Conservation (phyloP, 2,797 vertebrate species). For the Gorsachius magnificus region DNA sequence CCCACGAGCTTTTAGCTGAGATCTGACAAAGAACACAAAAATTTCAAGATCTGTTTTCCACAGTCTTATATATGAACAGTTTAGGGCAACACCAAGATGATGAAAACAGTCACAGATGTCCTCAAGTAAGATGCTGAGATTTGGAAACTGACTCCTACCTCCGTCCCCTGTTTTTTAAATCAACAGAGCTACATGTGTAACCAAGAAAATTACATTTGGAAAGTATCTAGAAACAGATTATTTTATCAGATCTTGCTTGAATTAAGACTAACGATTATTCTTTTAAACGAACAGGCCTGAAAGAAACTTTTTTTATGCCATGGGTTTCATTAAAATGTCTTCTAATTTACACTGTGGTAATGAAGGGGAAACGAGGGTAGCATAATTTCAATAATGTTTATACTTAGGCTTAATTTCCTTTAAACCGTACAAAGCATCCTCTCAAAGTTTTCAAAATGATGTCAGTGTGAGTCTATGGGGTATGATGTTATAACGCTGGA, state of each 20-base stretch:
- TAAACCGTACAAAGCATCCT: slow-evolving; percentile 23
- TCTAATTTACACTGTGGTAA: background rate
- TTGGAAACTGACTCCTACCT: slow-evolving; percentile 2
- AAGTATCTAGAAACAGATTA: background rate
- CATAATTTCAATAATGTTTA: slow-evolving; percentile 39
- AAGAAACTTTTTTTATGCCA: background rate
- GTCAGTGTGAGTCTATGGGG: background rate
- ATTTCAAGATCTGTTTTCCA: background rate
- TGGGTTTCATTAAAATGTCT: background rate
- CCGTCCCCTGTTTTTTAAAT: slow-evolving; percentile 15
- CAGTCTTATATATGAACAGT: background rate
- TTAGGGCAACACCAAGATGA: background rate
- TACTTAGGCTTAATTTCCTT: slow-evolving; percentile 41
- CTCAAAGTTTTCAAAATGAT: slow-evolving; percentile 33
- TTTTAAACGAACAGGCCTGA: background rate
- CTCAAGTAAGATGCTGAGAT: background rate
- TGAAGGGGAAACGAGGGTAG: background rate
- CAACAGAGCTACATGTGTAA: background rate
- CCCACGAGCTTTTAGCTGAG: background rate
- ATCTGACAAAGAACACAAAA: background rate
- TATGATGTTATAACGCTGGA: slow-evolving; percentile 28
- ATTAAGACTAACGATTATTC: background rate
- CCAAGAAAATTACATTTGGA: slow-evolving; percentile 32
- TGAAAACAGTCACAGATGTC: background rate
- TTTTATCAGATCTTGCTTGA: slow-evolving; percentile 29